phyloP scores from a whole-genome alignment of 2,888 invertebrate genomes.

The Notocelia uddmanniana region DNA sequence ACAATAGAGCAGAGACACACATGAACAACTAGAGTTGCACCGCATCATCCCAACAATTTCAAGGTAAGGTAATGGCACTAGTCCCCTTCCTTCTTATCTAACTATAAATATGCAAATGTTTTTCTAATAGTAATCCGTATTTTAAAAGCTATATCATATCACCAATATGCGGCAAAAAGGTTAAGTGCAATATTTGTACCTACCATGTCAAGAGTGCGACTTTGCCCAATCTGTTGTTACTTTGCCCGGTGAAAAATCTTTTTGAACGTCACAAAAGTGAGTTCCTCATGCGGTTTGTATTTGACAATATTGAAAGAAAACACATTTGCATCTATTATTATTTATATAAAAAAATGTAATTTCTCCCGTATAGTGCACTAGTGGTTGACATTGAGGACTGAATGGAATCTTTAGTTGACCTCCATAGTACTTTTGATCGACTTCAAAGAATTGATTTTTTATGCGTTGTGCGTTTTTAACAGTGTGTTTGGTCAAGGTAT shows the following conservation, averaged over 20 bases:
- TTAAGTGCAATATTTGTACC: no score
- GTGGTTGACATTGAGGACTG: slow-evolving; percentile 59
- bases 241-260: background rate
- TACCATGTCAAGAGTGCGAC: background rate
- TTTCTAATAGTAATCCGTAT: background rate
- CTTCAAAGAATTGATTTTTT: background rate
- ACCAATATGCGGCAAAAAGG: no score
- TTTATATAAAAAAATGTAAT: slow-evolving; percentile 5
- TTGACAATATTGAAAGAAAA: slow-evolving; percentile 31
- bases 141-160: no score
- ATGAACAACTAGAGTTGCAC: slow-evolving; percentile 2
- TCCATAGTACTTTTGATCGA: background rate
- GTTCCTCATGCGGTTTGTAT: no score
- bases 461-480: no score
- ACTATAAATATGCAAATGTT: slow-evolving; percentile 20
- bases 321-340: slow-evolving; percentile 24
- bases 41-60: background rate
- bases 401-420: slow-evolving; percentile 28
- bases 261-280: no score
- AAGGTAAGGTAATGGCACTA: slow-evolving; percentile 63
- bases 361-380: slow-evolving; percentile 52
- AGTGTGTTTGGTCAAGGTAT: no score
- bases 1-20: background rate
- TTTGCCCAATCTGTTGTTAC: background rate
- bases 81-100: slow-evolving; percentile 47